A percentile compares a stretch with the other conserved stretches of the same genome.
Conservation (phyloP, 2,113 vertebrate genomes). For the Sorex araneus region DNA sequence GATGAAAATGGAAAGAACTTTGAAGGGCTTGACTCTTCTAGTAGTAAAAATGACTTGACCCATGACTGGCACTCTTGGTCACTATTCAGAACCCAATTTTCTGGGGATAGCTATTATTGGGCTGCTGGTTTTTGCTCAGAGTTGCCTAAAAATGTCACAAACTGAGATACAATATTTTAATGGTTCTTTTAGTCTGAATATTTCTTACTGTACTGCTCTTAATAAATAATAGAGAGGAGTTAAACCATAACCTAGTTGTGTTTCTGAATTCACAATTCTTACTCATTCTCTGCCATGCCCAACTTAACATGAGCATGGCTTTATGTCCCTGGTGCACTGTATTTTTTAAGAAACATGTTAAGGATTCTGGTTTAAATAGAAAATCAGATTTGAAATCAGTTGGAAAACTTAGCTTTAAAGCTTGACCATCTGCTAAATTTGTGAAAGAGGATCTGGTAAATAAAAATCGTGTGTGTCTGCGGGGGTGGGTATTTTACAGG, state of each 20-base stretch:
- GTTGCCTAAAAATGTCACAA: neutral
- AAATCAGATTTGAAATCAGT: slow-evolving; percentile 63
- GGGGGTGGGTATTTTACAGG: slow-evolving; percentile 83
- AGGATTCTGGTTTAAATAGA: slow-evolving; percentile 68
- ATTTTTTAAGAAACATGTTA: neutral
- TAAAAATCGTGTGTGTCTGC: slow-evolving; percentile 79
- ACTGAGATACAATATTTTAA: neutral
- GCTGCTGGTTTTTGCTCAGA: neutral
- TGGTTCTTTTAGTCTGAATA: neutral
- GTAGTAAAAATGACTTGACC: neutral
- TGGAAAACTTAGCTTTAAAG: slow-evolving; percentile 78
- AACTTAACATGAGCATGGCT: neutral
- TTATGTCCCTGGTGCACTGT: neutral
- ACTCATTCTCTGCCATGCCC: slow-evolving; percentile 6
- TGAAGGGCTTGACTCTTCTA: neutral
- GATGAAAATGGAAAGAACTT: neutral
- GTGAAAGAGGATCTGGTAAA: slow-evolving; percentile 81
- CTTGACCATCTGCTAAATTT: slow-evolving; percentile 86
- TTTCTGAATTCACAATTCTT: slow-evolving; percentile 20
- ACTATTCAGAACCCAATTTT: too few relatives aligned
- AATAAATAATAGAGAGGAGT: neutral
- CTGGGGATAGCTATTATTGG: neutral
- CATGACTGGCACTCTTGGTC: too few relatives aligned
- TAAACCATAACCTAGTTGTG: neutral
- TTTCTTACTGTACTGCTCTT: neutral